Conservation (phyloP, 2,888 invertebrate genomes). For the Baronia brevicornis region DNA sequence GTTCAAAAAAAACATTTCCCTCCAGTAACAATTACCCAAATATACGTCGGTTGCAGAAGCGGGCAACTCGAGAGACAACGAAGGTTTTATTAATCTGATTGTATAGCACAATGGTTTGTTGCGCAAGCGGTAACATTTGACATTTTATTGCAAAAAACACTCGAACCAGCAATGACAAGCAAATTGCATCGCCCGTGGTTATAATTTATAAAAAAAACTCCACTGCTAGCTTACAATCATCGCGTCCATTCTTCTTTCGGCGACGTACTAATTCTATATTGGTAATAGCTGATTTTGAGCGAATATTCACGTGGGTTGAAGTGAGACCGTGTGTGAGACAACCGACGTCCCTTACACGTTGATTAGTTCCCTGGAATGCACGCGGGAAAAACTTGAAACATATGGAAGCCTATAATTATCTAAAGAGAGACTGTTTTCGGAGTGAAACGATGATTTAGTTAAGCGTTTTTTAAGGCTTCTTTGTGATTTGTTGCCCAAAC, state of each 20-base stretch:
- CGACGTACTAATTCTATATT: slow-evolving; percentile 16
- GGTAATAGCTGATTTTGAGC: slow-evolving; percentile 7
- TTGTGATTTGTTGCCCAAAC: slow-evolving; percentile 67
- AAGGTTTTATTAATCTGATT: too few species aligned
- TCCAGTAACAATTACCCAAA: too few species aligned
- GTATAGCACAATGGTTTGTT: too few species aligned
- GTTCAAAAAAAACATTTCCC: too few species aligned
- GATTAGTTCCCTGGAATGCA: slow-evolving; percentile 53
- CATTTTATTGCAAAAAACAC: background rate
- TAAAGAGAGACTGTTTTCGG: slow-evolving; percentile 62
- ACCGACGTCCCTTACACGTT: slow-evolving; percentile 29
- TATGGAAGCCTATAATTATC: slow-evolving; percentile 67
- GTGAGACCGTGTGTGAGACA: slow-evolving; percentile 15
- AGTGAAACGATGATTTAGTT: slow-evolving; percentile 68
- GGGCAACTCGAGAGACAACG: too few species aligned
- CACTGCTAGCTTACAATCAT: slow-evolving; percentile 9
- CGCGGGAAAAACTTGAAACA: slow-evolving; percentile 35
- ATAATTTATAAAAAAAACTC: slow-evolving; percentile 6
- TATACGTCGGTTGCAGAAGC: too few species aligned
- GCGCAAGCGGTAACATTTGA: too few species aligned
- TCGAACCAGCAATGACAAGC: slow-evolving; percentile 10
- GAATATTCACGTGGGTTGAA: too few species aligned
- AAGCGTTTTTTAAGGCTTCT: slow-evolving; percentile 62
- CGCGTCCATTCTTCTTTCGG: slow-evolving; percentile 9
- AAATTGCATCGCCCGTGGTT: slow-evolving; percentile 9